A percentile compares a stretch with the other conserved stretches of the same genome.
phyloP scores from a whole-genome alignment of 2,113 vertebrate species.

The Paralichthys olivaceus region DNA sequence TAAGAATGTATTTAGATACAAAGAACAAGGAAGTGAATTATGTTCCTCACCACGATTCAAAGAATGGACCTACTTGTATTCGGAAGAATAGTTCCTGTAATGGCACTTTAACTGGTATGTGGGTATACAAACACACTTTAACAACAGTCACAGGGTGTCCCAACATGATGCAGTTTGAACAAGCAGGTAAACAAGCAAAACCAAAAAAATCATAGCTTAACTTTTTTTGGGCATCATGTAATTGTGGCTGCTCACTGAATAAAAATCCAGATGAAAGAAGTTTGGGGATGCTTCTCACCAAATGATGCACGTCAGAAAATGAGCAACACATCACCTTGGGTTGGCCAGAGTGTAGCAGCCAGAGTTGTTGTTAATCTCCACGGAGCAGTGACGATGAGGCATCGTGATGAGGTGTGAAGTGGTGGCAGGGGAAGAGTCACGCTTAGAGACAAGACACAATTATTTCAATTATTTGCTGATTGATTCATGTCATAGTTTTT shows the following conservation, averaged over 20 bases:
- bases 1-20: too few species aligned
- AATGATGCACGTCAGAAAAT: neutral
- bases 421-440: neutral
- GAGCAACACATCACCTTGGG: constrained; percentile 44
- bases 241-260: neutral
- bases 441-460: neutral
- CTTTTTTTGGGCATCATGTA: neutral
- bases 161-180: neutral
- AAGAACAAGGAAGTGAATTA: too few species aligned
- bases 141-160: too few species aligned
- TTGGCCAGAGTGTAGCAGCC: constrained; percentile 59
- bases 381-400: constrained; percentile 59
- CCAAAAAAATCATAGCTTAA: neutral
- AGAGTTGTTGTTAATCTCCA: constrained; percentile 69
- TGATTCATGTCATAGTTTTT: too few species aligned
- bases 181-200: neutral
- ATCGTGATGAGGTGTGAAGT: constrained; percentile 27
- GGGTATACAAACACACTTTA: too few species aligned
- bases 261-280: neutral
- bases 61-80: too few species aligned
- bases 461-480: neutral
- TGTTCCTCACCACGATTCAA: too few species aligned
- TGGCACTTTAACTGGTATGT: too few species aligned
- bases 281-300: neutral
- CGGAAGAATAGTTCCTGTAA: too few species aligned